Percentiles rank a stretch among this genome's conserved stretches.
Conservation (phyloP, 2,113 vertebrate genomes). For the Struthidea cinerea region DNA sequence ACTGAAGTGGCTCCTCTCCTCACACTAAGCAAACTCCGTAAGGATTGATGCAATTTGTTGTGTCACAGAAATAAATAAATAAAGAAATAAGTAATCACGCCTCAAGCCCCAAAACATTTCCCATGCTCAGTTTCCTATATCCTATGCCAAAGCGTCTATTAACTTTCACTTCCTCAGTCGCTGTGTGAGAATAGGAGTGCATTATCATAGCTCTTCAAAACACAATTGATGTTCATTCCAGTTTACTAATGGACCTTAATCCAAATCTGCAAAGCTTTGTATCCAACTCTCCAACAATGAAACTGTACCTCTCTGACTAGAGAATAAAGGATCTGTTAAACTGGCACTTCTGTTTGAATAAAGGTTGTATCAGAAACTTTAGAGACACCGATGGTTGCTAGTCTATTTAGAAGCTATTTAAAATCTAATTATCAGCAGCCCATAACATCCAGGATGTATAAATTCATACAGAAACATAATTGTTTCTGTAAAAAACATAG, state of each 20-base stretch:
- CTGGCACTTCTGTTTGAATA: background rate
- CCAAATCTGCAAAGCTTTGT: background rate
- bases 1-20: background rate
- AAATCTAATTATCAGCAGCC: background rate
- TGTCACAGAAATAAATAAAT: background rate
- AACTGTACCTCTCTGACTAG: background rate
- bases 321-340: background rate
- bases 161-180: background rate
- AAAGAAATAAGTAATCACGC: no score
- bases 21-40: background rate
- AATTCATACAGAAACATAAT: background rate
- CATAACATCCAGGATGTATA: background rate
- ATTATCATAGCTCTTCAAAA: background rate
- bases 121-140: background rate
- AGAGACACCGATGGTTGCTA: background rate
- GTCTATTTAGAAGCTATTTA: background rate
- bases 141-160: background rate
- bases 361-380: background rate
- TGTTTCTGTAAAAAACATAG: no score
- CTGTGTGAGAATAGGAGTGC: background rate
- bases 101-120: background rate
- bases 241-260: background rate
- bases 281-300: background rate
- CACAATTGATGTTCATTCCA: background rate
- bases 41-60: background rate